Percentiles rank a stretch among this genome's conserved stretches.
Evolutionary conservation across 2,888 invertebrate species (phyloP).

Genomic region (Heterodera filipjevi): DNA sequence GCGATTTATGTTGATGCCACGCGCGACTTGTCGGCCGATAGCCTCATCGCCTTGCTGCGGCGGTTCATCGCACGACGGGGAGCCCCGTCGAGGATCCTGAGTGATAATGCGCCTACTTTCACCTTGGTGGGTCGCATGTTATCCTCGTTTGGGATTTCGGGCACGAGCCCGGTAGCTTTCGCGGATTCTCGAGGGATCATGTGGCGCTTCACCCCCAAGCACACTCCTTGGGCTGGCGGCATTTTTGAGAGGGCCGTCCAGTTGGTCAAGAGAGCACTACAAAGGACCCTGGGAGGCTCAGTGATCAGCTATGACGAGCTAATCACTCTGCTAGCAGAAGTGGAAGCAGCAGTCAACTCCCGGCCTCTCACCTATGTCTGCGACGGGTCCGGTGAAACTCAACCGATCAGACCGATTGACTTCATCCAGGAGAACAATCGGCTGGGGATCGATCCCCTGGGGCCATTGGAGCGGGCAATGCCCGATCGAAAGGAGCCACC

Average conservation of each 20-base stretch:
- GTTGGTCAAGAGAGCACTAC: neutral
- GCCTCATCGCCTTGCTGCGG: neutral
- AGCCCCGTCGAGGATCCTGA: slow-evolving; percentile 50
- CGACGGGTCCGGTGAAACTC: neutral
- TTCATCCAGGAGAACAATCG: slow-evolving; percentile 12
- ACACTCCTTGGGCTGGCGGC: slow-evolving; percentile 26
- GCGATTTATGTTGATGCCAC: slow-evolving; percentile 21
- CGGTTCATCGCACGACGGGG: slow-evolving; percentile 56
- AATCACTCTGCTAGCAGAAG: slow-evolving; percentile 8
- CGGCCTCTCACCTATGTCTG: slow-evolving; percentile 20
- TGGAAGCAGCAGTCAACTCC: slow-evolving; percentile 31
- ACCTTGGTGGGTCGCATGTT: neutral
- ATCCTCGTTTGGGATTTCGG: neutral
- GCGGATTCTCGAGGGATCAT: neutral
- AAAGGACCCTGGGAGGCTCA: neutral
- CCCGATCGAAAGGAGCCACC: neutral
- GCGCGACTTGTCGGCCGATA: neutral
- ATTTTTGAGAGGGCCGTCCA: slow-evolving; percentile 21
- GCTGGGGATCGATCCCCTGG: neutral
- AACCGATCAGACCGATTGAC: slow-evolving; percentile 17
- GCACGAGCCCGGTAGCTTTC: neutral
- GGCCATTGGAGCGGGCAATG: neutral
- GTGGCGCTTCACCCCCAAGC: slow-evolving; percentile 17
- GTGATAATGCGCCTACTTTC: slow-evolving; percentile 41
- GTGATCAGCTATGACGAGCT: slow-evolving; percentile 3